Evolutionary conservation across 2,888 invertebrate species (phyloP).

Genomic region (Chymomyza procnemis): DNA sequence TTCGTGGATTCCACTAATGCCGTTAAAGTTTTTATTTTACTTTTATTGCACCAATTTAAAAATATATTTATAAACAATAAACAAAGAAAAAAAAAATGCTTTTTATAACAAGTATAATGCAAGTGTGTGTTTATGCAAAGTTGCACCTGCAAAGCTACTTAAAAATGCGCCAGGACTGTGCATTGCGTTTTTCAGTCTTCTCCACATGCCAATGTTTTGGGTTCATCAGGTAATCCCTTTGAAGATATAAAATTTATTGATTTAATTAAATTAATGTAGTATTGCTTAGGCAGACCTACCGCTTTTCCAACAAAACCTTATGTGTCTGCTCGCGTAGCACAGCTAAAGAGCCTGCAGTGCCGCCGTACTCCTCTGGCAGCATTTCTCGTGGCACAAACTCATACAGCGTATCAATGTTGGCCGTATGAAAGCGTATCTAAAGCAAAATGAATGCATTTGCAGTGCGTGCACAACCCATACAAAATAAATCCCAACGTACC

Average conservation of each 20-base stretch:
- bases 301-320: conserved; percentile 80
- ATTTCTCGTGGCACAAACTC: conserved; percentile 80
- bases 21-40: neutral
- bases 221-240: conserved; percentile 82
- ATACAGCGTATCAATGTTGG: conserved; percentile 82
- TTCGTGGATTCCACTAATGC: neutral
- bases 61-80: conserved; percentile 2
- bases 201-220: conserved; percentile 82
- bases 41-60: neutral
- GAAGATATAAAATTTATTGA: conserved; percentile 16
- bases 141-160: conserved; percentile 13
- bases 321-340: conserved; percentile 82
- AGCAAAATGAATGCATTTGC: neutral
- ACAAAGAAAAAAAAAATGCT: conserved; percentile 5
- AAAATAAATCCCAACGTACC: conserved; percentile 77
- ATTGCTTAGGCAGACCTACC: conserved; percentile 74
- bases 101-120: neutral
- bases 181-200: conserved; percentile 53
- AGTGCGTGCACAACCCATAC: neutral
- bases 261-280: neutral
- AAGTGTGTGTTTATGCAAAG: neutral
- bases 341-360: conserved; percentile 59
- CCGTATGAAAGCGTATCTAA: conserved; percentile 84
- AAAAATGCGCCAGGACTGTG: conserved; percentile 54
- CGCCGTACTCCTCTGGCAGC: conserved; percentile 73